Percentiles rank a stretch among this genome's conserved stretches.
phyloP scores from a whole-genome alignment of 1,140 invertebrate species.

The Mercenaria mercenaria region DNA sequence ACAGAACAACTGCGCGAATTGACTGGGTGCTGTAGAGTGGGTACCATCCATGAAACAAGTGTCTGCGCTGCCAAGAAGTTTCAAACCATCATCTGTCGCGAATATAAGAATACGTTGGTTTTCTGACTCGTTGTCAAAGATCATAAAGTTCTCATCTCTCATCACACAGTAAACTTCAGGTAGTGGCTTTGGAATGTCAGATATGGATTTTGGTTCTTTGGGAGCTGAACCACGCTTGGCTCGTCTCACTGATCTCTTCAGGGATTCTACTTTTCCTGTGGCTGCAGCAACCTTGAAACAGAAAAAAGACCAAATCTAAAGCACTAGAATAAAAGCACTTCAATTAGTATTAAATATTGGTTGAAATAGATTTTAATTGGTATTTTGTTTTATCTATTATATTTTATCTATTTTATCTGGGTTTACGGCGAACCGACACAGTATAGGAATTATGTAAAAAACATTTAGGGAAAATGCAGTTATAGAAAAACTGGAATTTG shows the following conservation, averaged over 20 bases:
- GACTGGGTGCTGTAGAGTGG: neutral
- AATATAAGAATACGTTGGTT: neutral
- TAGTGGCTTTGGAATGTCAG: constrained; percentile 19
- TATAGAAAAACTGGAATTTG: no score
- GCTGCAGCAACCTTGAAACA: neutral
- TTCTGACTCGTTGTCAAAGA: neutral
- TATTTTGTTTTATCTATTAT: neutral
- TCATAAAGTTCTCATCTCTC: neutral
- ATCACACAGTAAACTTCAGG: neutral
- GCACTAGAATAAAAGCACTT: neutral
- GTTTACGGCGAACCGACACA: neutral
- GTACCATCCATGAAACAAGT: constrained; percentile 51
- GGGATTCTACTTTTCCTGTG: neutral
- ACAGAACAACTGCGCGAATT: neutral
- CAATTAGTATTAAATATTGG: neutral
- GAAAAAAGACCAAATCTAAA: neutral
- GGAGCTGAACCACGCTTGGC: neutral
- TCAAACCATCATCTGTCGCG: neutral
- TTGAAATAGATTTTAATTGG: neutral
- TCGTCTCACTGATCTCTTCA: constrained; percentile 22
- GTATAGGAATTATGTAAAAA: no score
- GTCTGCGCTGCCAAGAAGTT: neutral
- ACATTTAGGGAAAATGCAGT: no score
- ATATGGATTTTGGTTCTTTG: neutral
- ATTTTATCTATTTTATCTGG: neutral